These are phyloP conservation scores for Meda fulgida DNA, from an alignment of 2,797 vertebrate species.

Conservation along the genomic window DNA sequence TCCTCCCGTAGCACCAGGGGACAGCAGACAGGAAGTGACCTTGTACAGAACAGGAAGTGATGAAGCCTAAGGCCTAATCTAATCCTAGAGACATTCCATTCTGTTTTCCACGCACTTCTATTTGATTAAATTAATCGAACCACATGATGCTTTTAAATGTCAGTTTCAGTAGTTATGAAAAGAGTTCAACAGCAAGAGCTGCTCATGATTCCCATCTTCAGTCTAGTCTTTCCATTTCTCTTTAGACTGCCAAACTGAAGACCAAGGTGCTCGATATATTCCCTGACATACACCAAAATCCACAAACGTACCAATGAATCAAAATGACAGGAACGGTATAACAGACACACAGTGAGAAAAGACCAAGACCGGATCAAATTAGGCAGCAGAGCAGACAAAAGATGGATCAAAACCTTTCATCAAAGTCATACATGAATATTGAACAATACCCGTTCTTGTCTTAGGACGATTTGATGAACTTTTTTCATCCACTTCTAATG, in stretches of 20 bases:
- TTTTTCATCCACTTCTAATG: too few relatives aligned
- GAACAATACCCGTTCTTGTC: too few relatives aligned
- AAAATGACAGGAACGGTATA: not conserved
- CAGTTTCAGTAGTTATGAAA: not conserved
- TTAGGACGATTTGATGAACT: too few relatives aligned
- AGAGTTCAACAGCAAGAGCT: not conserved
- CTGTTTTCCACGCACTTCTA: conserved; percentile 38
- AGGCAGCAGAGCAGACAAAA: too few relatives aligned
- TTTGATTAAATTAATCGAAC: conserved; percentile 4
- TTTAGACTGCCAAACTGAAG: not conserved
- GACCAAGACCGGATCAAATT: too few relatives aligned
- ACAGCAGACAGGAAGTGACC: conserved; percentile 80
- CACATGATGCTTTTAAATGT: not conserved
- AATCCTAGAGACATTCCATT: conserved; percentile 54
- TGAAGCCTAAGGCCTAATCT: conserved; percentile 70
- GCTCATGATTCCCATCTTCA: not conserved
- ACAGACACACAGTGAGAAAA: too few relatives aligned
- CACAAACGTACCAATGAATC: not conserved
- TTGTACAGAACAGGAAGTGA: conserved; percentile 82
- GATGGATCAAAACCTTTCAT: too few relatives aligned
- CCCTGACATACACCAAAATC: not conserved
- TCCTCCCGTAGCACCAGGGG: conserved; percentile 71
- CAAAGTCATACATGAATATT: too few relatives aligned
- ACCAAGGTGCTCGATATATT: not conserved
- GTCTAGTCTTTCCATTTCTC: not conserved